Conservation (phyloP, 37 sponge, comb jelly and placozoan genomes). For the Diacarnus erythraeanus region DNA sequence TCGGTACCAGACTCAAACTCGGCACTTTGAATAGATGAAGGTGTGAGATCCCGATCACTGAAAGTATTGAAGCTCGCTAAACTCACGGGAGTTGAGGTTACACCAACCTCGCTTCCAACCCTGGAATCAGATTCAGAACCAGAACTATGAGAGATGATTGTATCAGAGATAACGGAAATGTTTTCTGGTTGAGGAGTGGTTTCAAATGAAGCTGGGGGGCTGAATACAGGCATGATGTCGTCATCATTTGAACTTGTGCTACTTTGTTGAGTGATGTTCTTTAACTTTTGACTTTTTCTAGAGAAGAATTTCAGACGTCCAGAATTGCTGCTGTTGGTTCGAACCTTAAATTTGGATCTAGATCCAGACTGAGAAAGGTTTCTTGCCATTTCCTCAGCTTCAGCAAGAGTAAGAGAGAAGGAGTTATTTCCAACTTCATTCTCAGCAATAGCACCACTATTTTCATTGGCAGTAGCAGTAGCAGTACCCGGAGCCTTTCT, state of each 20-base stretch:
- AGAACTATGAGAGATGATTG: not conserved
- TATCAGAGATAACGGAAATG: conserved; percentile 3
- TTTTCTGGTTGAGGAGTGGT: not conserved
- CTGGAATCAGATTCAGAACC: conserved; percentile 14
- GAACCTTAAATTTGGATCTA: conserved; percentile 4
- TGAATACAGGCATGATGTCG: not conserved
- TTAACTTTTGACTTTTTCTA: conserved; percentile 11
- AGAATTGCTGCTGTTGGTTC: conserved; percentile 11
- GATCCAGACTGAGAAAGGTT: not conserved
- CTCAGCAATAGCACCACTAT: not conserved
- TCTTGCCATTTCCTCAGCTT: conserved; percentile 8
- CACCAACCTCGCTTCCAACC: not conserved
- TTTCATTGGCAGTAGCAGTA: not conserved
- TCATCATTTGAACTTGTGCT: not conserved
- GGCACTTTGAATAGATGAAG: not conserved
- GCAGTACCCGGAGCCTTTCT: not conserved
- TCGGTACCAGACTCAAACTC: conserved; percentile 11
- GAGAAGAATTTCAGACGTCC: conserved; percentile 1
- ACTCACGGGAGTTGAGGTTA: not conserved
- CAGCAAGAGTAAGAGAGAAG: conserved; percentile 30
- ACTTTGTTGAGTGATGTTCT: not conserved
- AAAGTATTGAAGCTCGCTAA: not conserved
- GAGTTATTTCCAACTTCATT: conserved; percentile 19
- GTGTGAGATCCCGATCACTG: not conserved
- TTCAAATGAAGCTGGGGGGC: not conserved